Conservation (phyloP, 2,797 vertebrate genomes). For the Sebastes ruberrimus region DNA sequence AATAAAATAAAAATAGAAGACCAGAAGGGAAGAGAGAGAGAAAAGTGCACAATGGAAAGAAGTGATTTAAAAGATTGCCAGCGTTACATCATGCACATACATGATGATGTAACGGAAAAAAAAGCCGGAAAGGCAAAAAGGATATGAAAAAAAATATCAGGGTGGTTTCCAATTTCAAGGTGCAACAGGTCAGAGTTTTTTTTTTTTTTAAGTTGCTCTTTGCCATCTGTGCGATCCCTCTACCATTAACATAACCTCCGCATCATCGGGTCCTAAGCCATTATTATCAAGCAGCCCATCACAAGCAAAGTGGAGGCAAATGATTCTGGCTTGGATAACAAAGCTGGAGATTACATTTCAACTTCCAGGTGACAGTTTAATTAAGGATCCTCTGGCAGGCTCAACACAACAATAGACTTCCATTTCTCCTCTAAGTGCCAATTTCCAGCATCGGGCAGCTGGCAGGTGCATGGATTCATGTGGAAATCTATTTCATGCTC, state of each 20-base stretch:
- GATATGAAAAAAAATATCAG: neutral
- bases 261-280: conserved; percentile 57
- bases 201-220: conserved; percentile 4
- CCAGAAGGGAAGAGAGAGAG: neutral
- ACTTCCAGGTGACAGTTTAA: conserved; percentile 87
- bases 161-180: conserved; percentile 65
- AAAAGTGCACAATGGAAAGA: neutral
- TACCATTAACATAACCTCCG: conserved; percentile 57
- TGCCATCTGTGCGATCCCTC: conserved; percentile 55
- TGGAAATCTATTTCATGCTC: conserved; percentile 84
- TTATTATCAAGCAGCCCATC: conserved; percentile 74
- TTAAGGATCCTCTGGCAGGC: conserved; percentile 83
- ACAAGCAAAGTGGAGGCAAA: conserved; percentile 76
- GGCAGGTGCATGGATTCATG: conserved; percentile 82
- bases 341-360: conserved; percentile 83
- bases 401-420: conserved; percentile 84
- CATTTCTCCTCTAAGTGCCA: conserved; percentile 84
- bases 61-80: neutral
- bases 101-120: conserved; percentile 18
- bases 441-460: conserved; percentile 80
- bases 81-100: conserved; percentile 32
- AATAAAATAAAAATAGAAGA: neutral
- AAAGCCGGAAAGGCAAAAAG: neutral
- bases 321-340: conserved; percentile 83
- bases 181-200: conserved; percentile 50